Conservation (phyloP, 2,888 invertebrate genomes). For the Drosophila basisetae region DNA sequence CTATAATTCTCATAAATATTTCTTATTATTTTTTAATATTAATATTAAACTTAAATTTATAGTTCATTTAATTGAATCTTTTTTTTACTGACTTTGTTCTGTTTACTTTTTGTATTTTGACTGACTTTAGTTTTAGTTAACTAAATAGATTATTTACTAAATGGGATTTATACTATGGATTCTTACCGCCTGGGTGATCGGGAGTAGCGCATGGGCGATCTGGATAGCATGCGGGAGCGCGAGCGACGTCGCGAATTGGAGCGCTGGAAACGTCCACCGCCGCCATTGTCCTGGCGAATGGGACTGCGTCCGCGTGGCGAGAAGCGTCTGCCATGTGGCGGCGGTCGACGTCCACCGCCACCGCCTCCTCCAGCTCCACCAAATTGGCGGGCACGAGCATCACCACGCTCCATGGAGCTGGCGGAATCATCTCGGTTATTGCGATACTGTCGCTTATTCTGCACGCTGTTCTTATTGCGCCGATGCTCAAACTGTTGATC, state of each 20-base stretch:
- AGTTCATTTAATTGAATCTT: not conserved
- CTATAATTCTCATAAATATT: not conserved
- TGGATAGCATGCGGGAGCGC: slow-evolving; percentile 82
- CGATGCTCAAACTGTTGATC: slow-evolving; percentile 89
- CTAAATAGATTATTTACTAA: not conserved
- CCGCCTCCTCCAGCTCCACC: slow-evolving; percentile 75
- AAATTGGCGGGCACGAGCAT: slow-evolving; percentile 75
- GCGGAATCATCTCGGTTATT: slow-evolving; percentile 92
- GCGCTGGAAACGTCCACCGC: slow-evolving; percentile 77
- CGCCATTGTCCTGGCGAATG: slow-evolving; percentile 72
- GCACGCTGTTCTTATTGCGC: slow-evolving; percentile 92
- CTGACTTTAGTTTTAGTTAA: not conserved
- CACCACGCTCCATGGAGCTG: slow-evolving; percentile 83
- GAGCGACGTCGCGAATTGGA: slow-evolving; percentile 83
- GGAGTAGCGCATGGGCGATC: slow-evolving; percentile 83
- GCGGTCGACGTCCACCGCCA: slow-evolving; percentile 73
- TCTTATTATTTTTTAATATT: not conserved
- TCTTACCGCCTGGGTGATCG: slow-evolving; percentile 84
- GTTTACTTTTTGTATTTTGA: not conserved
- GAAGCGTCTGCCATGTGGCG: slow-evolving; percentile 70
- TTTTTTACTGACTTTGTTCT: not conserved
- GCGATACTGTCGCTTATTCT: slow-evolving; percentile 95
- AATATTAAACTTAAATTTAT: not conserved
- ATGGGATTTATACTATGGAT: not conserved
- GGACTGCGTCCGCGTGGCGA: slow-evolving; percentile 78